Base-by-base conservation (phyloP, 2,797 vertebrate genomes). In the Cossypha caffra region DNA sequence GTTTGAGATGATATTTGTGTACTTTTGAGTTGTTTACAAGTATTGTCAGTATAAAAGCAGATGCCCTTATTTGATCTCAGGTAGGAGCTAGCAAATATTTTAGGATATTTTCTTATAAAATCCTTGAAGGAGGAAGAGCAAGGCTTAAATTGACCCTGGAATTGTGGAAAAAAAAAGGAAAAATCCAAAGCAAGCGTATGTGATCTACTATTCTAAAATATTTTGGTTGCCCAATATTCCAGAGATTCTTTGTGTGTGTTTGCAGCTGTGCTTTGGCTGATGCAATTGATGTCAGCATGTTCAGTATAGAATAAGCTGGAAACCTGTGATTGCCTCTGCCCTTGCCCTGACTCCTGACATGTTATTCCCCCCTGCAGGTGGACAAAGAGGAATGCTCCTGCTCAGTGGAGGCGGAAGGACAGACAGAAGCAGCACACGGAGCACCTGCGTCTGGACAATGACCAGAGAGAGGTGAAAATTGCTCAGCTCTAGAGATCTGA, bases 351-450 rank as follows among this genome's bases (percentile, higher is more conserved):
- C 33, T 71, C 17, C 68, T 80, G 52, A 23, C 25, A 23, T 57
- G 61, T 51, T 67, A 15, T 50, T 93, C 37, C 38, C 14, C 11
- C 4, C 37, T 90, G 17, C 45, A 99, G 99, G 93, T 99, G 99
- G 99, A 98, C 99, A 9, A 99, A 99, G 97, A 98, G 99, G 95
- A 99, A 99, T 2, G 99, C 99, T n/a, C 99, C 99, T 13, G 99
- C 99, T 16, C 99, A 99, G 97, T 99, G 99, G 99, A 98, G 99
- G 91, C 96, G 99, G 95, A 99, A 98, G 95, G 99, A 99, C 96
- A 98, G 99, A 47, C 99, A 99, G 97, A 99, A 99, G 93, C 99
- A 99, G 54, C 99, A 99, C 73, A 98, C 99, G 2, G 99, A 99
- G 95, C 99, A 99, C 96, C 98, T 99, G 83, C 99, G 99, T 90